These are phyloP conservation scores for Gerris lacustris DNA, from an alignment of 2,888 invertebrate genomes.

Conservation along the genomic window DNA sequence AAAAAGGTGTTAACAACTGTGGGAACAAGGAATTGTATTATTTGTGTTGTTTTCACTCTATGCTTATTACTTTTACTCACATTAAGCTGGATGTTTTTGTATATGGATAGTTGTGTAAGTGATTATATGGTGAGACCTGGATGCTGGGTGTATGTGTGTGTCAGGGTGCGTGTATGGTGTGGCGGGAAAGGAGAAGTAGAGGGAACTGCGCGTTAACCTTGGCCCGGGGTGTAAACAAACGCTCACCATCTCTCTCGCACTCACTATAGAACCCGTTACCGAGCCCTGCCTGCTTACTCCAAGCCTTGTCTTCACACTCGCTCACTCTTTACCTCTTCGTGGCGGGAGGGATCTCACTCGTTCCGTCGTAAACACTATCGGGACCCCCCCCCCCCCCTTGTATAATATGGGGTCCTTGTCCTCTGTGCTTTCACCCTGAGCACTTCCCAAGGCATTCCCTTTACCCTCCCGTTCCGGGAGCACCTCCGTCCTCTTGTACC, in stretches of 20 bases:
- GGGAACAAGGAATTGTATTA: too few relatives aligned
- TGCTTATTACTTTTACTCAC: too few relatives aligned
- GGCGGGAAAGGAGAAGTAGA: background rate
- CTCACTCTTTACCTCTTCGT: too few relatives aligned
- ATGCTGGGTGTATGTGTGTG: background rate
- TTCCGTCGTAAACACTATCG: background rate
- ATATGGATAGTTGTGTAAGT: background rate
- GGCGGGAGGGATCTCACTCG: background rate
- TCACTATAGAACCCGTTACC: too few relatives aligned
- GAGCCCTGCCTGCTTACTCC: too few relatives aligned
- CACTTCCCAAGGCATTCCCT: too few relatives aligned
- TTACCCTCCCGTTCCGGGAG: too few relatives aligned
- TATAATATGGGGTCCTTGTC: background rate
- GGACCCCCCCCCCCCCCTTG: too few relatives aligned
- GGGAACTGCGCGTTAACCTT: background rate
- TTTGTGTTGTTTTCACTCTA: too few relatives aligned
- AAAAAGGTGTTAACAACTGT: too few relatives aligned
- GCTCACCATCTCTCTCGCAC: background rate
- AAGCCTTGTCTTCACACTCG: too few relatives aligned
- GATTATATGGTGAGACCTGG: background rate
- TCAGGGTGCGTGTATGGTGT: background rate
- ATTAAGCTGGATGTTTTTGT: background rate
- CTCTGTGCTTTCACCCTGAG: background rate
- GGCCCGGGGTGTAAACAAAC: slow-evolving; percentile 1
- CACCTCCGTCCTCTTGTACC: too few relatives aligned